Base-by-base conservation (phyloP, 2,797 vertebrate species). In the Philypnodon macrostomus region DNA sequence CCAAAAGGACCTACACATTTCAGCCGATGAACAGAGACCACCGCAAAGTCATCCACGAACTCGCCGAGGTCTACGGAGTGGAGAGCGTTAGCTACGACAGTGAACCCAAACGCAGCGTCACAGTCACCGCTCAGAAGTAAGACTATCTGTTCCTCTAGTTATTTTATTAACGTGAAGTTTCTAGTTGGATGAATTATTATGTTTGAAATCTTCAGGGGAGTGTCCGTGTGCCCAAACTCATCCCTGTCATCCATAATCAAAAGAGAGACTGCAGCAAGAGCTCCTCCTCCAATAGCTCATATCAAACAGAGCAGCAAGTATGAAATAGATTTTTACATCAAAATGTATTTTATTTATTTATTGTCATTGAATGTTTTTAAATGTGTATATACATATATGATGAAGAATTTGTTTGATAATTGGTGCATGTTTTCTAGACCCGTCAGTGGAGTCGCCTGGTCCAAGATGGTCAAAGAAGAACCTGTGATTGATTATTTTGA, bases 71-170 rank as follows among this genome's bases (percentile, higher is more conserved):
- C 9, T 98, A 99, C 9, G 85, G 79, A 48, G 89, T 97, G 58
- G 97, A 98, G 70, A 98, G 95, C 14, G 83, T 95, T 85, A 98
- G 95, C 91, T 98, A 98, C 17, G 97, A 99, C 86, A 96, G 88
- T 23, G 97, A 98, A 68, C 96, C 97, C 27, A 98, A 98, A 67
- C 95, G 96, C 58, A 98, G 96, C 4, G 92, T 98, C 17, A 92
- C 96, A 60, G 84, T 98, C 83, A 99, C 95, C 0, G 97, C 97
- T 30, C 66, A 72, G 14, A 87, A 75, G 85, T 87, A 63, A 29
- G 54, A 14, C 12, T 24, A 7, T 4, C 16, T 5, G 2, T 11
- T 30, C 19, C 11, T 11, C 1, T 27, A 9, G 2, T 19, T 2
- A 5, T 0, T n/a, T 1, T 19, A 7, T 17, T 35, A 29, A 21